phyloP scores from a whole-genome alignment of 2,888 invertebrate species.

The Hydrotaea diabolus region DNA sequence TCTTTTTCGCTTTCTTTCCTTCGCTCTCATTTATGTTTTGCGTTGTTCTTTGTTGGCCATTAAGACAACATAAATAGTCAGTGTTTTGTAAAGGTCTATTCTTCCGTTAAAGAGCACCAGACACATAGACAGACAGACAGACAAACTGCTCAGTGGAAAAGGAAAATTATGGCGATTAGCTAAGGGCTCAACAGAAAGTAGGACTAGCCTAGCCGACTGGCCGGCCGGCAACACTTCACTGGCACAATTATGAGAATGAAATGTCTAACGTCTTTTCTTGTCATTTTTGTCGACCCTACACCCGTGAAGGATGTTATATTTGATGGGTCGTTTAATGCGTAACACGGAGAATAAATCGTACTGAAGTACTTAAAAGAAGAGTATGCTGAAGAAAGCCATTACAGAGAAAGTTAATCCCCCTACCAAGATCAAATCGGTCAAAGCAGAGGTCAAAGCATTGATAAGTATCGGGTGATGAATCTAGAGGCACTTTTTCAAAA shows the following conservation, averaged over 20 bases:
- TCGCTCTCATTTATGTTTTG: neutral
- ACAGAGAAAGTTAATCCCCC: no score
- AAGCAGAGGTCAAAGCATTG: no score
- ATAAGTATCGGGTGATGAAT: no score
- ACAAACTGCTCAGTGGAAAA: neutral
- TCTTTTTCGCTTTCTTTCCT: neutral
- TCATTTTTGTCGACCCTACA: neutral
- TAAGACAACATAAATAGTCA: neutral
- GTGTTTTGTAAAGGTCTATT: neutral
- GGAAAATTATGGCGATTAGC: conserved; percentile 36
- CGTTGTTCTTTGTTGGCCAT: conserved; percentile 1
- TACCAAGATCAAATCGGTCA: no score
- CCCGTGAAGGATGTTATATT: neutral
- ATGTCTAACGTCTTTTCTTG: neutral
- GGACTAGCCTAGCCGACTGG: neutral
- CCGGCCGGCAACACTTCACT: conserved; percentile 23
- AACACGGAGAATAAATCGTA: no score
- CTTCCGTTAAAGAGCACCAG: neutral
- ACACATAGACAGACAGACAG: neutral
- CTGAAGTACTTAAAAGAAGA: no score
- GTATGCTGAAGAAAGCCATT: no score
- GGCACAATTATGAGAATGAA: conserved; percentile 5
- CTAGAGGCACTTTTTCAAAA: no score
- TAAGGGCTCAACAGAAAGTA: conserved; percentile 20
- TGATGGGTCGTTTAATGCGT: neutral